phyloP scores from a whole-genome alignment of 2,888 invertebrate species.

The Cephus pygmeus region DNA sequence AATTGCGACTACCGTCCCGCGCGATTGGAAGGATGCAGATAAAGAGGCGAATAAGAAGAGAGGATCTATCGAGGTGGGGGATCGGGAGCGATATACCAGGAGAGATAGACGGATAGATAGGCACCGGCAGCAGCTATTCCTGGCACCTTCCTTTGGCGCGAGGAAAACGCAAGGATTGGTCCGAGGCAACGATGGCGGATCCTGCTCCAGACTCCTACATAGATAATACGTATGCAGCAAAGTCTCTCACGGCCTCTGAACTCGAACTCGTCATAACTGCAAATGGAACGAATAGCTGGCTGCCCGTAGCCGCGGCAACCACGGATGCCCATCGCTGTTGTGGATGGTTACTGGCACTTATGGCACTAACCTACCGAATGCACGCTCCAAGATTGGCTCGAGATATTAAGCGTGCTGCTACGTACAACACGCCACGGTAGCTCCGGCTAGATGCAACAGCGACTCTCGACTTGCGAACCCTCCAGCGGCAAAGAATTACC shows the following conservation, averaged over 20 bases:
- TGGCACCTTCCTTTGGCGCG: not conserved
- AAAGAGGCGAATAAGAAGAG: constrained; percentile 10
- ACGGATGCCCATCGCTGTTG: constrained; percentile 50
- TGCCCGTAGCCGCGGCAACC: constrained; percentile 48
- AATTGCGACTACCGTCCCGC: constrained; percentile 54
- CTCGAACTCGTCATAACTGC: constrained; percentile 63
- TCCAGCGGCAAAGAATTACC: not conserved
- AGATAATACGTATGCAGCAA: constrained; percentile 35
- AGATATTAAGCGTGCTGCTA: constrained; percentile 53
- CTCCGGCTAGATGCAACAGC: not conserved
- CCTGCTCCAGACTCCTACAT: constrained; percentile 1
- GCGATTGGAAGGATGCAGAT: constrained; percentile 12
- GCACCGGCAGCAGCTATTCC: not conserved
- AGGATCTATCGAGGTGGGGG: not conserved
- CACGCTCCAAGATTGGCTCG: constrained; percentile 58
- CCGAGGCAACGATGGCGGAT: not conserved
- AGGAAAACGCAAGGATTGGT: not conserved
- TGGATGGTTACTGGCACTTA: constrained; percentile 57
- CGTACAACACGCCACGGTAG: constrained; percentile 12
- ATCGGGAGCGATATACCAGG: not conserved
- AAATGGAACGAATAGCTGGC: constrained; percentile 62
- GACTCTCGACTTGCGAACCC: not conserved
- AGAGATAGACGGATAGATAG: not conserved
- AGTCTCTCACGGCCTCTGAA: constrained; percentile 63
- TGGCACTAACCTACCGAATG: constrained; percentile 55